Evolutionary conservation across 2,888 invertebrate species (phyloP).

Genomic region (Calliopum simillimum): DNA sequence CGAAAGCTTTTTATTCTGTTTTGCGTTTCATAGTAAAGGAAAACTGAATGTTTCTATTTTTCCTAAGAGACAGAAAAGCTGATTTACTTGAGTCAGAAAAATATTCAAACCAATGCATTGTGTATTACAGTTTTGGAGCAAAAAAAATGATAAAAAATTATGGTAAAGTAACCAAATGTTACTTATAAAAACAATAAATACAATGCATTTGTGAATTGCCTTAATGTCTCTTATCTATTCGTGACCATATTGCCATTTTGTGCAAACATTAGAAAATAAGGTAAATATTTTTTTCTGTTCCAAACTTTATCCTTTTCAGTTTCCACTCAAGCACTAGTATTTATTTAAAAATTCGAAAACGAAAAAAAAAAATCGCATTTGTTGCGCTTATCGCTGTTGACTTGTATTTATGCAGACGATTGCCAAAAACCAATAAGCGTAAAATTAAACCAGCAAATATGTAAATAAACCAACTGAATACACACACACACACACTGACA

Average conservation of each 20-base stretch:
- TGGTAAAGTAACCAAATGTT: too few relatives aligned
- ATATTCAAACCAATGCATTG: too few relatives aligned
- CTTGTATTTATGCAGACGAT: slow-evolving; percentile 67
- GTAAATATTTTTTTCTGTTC: neutral
- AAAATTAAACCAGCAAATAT: slow-evolving; percentile 64
- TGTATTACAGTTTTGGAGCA: too few relatives aligned
- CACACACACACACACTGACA: slow-evolving; percentile 5
- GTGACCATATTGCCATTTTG: slow-evolving; percentile 16
- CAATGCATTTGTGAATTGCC: neutral
- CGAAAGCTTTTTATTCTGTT: too few relatives aligned
- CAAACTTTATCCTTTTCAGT: slow-evolving; percentile 49
- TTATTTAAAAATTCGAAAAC: slow-evolving; percentile 54
- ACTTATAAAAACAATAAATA: too few relatives aligned
- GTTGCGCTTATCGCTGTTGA: slow-evolving; percentile 58
- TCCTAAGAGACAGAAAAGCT: too few relatives aligned
- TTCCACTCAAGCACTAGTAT: slow-evolving; percentile 56
- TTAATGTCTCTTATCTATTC: slow-evolving; percentile 1
- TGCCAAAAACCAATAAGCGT: slow-evolving; percentile 68
- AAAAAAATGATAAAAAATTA: too few relatives aligned
- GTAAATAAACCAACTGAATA: slow-evolving; percentile 39
- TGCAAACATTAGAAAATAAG: slow-evolving; percentile 31
- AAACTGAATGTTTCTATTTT: too few relatives aligned
- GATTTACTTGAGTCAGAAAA: too few relatives aligned
- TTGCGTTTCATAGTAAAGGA: too few relatives aligned
- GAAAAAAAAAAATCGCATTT: neutral